Percentiles rank a stretch among this genome's conserved stretches.
Conservation (phyloP, 2,113 vertebrate species). For the Chloropsis cyanopogon region DNA sequence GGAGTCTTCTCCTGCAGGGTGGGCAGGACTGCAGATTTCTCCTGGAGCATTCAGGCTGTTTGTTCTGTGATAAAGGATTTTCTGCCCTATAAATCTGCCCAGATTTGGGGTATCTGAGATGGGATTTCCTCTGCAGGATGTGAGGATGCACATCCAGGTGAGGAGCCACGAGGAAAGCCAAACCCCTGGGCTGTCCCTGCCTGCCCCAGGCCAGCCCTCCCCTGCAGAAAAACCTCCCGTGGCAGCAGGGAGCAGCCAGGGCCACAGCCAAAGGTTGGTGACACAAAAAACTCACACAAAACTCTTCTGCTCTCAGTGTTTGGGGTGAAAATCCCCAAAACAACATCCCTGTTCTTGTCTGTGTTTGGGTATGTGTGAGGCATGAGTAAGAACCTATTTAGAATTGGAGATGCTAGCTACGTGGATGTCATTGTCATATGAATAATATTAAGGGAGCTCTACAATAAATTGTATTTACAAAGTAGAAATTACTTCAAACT, state of each 20-base stretch:
- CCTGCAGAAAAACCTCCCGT: background rate
- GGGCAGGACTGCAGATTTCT: background rate
- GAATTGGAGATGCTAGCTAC: too few species aligned
- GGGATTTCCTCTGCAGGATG: background rate
- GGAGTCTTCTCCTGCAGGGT: background rate
- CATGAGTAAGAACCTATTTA: too few species aligned
- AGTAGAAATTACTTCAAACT: too few species aligned
- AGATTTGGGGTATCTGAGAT: background rate
- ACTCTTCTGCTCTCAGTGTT: too few species aligned
- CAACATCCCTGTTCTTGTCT: too few species aligned
- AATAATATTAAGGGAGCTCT: too few species aligned
- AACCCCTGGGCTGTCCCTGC: background rate
- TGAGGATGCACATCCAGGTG: constrained; percentile 12
- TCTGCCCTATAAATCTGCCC: background rate
- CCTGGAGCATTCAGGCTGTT: background rate
- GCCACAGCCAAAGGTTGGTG: constrained; percentile 36
- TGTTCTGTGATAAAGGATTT: background rate
- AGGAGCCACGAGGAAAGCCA: background rate
- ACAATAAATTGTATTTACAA: too few species aligned
- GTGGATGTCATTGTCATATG: too few species aligned
- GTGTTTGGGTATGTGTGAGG: too few species aligned
- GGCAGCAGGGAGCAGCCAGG: background rate
- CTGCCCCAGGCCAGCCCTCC: background rate
- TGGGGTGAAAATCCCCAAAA: too few species aligned
- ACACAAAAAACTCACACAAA: too few species aligned